phyloP scores from a whole-genome alignment of 1,140 invertebrate genomes.

The Neuroterus valhalla region DNA sequence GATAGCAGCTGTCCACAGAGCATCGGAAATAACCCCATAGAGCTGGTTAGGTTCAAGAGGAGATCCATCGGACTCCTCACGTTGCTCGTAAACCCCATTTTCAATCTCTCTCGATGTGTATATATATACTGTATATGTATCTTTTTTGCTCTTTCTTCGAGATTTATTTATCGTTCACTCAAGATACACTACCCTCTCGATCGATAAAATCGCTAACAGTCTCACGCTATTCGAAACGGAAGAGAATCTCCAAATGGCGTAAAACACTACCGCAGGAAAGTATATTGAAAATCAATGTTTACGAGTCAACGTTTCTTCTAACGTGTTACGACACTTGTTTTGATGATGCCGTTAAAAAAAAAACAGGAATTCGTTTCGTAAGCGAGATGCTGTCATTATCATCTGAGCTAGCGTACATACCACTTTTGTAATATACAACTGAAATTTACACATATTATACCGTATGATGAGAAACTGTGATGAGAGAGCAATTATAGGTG shows the following conservation, averaged over 20 bases:
- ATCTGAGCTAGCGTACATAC: too few species aligned
- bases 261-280: slow-evolving; percentile 21
- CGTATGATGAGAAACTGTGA: too few species aligned
- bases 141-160: slow-evolving; percentile 22
- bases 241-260: slow-evolving; percentile 20
- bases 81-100: slow-evolving; percentile 44
- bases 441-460: too few species aligned
- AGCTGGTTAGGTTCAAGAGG: slow-evolving; percentile 35
- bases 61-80: slow-evolving; percentile 31
- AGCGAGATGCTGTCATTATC: not conserved
- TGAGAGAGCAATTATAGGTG: too few species aligned
- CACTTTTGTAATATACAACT: too few species aligned
- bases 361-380: not conserved
- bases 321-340: slow-evolving; percentile 23
- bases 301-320: slow-evolving; percentile 18
- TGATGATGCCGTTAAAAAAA: slow-evolving; percentile 2
- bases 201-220: slow-evolving; percentile 23
- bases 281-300: slow-evolving; percentile 29
- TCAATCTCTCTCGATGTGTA: not conserved
- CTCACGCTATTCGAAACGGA: slow-evolving; percentile 28
- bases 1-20: slow-evolving; percentile 33
- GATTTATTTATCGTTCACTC: slow-evolving; percentile 35
- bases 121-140: not conserved
- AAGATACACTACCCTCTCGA: slow-evolving; percentile 25
- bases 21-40: slow-evolving; percentile 39